These are phyloP conservation scores for Leptoteleia sp. DNA, from an alignment of 1,140 invertebrate species.

Conservation along the genomic window DNA sequence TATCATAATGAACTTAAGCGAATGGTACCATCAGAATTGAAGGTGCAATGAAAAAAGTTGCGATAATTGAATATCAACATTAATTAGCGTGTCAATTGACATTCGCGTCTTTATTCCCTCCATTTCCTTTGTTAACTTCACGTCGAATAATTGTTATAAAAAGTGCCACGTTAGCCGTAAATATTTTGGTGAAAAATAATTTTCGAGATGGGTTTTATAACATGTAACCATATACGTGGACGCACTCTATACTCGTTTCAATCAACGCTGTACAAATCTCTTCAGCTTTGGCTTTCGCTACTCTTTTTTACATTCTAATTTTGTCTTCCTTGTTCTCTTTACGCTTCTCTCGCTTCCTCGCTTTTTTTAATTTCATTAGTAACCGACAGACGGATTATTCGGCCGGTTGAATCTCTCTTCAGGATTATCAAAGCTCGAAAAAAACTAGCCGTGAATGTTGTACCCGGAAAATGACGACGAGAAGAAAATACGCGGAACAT, in stretches of 20 bases:
- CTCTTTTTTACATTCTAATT: constrained; percentile 69
- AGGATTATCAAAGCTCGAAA: constrained; percentile 77
- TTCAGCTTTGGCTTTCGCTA: constrained; percentile 70
- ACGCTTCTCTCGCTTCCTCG: constrained; percentile 60
- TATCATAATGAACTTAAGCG: constrained; percentile 25
- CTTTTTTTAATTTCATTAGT: constrained; percentile 79
- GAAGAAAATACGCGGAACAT: constrained; percentile 60
- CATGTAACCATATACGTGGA: constrained; percentile 62
- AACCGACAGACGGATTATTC: constrained; percentile 78
- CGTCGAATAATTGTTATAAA: no score
- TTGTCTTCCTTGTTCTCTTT: constrained; percentile 58
- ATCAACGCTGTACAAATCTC: constrained; percentile 78
- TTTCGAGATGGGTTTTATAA: constrained; percentile 38
- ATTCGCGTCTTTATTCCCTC: no score
- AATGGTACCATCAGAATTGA: no score
- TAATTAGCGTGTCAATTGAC: no score
- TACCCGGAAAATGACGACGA: constrained; percentile 61
- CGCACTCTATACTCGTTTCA: constrained; percentile 75
- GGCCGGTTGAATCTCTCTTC: constrained; percentile 71
- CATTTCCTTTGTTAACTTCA: no score
- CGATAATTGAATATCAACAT: no score
- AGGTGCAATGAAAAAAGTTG: no score
- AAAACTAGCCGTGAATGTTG: constrained; percentile 75
- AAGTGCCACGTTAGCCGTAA: no score
- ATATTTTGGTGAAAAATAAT: no score